Percentiles rank a stretch among this genome's conserved stretches.
Evolutionary conservation across 2,888 invertebrate genomes (phyloP).

Genomic region (Marronus borbonicus): DNA sequence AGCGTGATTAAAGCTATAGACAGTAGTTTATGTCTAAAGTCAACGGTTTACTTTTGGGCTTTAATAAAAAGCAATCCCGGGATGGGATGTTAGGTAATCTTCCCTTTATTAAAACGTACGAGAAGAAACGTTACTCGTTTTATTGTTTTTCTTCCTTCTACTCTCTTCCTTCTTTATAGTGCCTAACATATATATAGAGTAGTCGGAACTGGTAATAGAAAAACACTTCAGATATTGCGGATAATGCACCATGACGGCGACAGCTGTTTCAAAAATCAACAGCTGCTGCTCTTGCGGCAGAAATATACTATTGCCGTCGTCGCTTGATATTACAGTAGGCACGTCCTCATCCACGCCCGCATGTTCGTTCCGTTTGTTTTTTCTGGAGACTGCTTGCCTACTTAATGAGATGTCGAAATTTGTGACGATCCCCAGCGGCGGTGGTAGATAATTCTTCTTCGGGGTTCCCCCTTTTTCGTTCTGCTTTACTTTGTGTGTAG

Average conservation of each 20-base stretch:
- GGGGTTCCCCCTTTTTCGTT: slow-evolving; percentile 9
- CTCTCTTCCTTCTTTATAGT: slow-evolving; percentile 10
- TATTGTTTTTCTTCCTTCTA: slow-evolving; percentile 22
- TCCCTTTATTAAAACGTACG: slow-evolving; percentile 22
- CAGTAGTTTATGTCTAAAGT: no score
- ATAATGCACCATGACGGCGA: slow-evolving; percentile 42
- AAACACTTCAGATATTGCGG: slow-evolving; percentile 32
- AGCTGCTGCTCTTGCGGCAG: slow-evolving; percentile 34
- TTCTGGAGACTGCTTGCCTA: slow-evolving; percentile 39
- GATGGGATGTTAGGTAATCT: not conserved
- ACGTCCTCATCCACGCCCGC: slow-evolving; percentile 31
- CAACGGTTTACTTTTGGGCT: not conserved
- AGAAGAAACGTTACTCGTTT: slow-evolving; percentile 7
- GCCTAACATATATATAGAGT: slow-evolving; percentile 19
- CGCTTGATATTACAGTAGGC: slow-evolving; percentile 31
- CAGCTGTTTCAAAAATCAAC: slow-evolving; percentile 46
- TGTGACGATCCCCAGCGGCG: slow-evolving; percentile 31
- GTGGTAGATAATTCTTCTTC: slow-evolving; percentile 25
- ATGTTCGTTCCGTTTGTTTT: slow-evolving; percentile 35
- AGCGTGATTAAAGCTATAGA: no score
- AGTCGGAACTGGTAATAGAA: slow-evolving; percentile 25
- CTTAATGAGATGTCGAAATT: slow-evolving; percentile 42
- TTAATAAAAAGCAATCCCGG: slow-evolving; percentile 8
- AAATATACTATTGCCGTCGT: slow-evolving; percentile 21
- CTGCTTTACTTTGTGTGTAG: slow-evolving; percentile 2